Evolutionary conservation across 1,140 invertebrate species (phyloP).

Genomic region (Orius insidiosus): DNA sequence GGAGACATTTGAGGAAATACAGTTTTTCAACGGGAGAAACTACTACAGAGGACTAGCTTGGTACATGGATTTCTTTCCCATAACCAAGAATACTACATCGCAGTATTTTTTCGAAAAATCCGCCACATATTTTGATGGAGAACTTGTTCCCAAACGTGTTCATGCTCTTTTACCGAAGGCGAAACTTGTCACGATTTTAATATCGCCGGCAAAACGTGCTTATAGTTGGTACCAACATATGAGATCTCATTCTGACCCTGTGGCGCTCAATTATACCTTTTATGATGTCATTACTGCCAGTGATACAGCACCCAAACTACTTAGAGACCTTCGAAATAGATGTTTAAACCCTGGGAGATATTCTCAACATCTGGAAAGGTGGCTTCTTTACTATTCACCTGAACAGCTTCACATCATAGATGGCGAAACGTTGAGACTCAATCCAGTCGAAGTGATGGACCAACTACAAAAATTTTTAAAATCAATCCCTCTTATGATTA

Average conservation of each 20-base stretch:
- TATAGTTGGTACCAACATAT: constrained; percentile 99
- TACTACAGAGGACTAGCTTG: constrained; percentile 89
- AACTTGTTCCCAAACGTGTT: constrained; percentile 74
- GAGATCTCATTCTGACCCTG: constrained; percentile 71
- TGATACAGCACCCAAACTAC: constrained; percentile 65
- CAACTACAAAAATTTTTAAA: constrained; percentile 84
- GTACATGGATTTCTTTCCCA: constrained; percentile 91
- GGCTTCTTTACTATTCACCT: constrained; percentile 79
- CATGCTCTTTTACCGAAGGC: constrained; percentile 80
- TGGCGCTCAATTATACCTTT: constrained; percentile 85
- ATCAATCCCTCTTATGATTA: constrained; percentile 80
- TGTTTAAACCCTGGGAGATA: constrained; percentile 90
- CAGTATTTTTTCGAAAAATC: constrained; percentile 92
- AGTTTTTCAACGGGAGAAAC: constrained; percentile 97
- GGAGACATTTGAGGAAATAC: constrained; percentile 94
- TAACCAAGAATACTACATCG: constrained; percentile 49
- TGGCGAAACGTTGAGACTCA: constrained; percentile 72
- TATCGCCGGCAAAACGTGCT: constrained; percentile 86
- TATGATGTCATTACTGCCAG: constrained; percentile 82
- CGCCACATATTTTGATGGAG: constrained; percentile 98
- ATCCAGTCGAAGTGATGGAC: constrained; percentile 82
- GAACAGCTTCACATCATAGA: constrained; percentile 88
- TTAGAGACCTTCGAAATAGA: constrained; percentile 67
- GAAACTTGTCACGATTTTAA: constrained; percentile 83
- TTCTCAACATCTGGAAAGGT: constrained; percentile 85